phyloP scores from a whole-genome alignment of 2,113 vertebrate species.

The Tauraco erythrolophus region DNA sequence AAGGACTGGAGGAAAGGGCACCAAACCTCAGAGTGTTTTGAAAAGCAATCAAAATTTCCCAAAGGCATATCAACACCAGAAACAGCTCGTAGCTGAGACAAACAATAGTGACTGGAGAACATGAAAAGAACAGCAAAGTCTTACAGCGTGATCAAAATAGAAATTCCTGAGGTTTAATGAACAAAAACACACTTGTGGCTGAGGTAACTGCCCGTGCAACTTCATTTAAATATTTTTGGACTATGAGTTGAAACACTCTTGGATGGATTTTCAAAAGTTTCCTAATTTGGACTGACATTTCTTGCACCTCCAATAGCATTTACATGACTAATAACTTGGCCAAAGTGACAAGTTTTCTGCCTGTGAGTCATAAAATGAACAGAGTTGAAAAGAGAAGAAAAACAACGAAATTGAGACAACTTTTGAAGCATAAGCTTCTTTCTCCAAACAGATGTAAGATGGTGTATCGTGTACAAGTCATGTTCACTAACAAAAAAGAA shows the following conservation, averaged over 20 bases:
- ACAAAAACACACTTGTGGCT: not conserved
- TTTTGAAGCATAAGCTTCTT: not conserved
- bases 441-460: not conserved
- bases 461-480: not conserved
- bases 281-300: conserved; percentile 59
- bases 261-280: conserved; percentile 33
- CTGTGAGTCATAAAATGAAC: conserved; percentile 42
- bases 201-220: not conserved
- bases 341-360: not conserved
- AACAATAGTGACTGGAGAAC: not conserved
- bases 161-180: not conserved
- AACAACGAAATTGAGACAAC: not conserved
- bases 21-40: not conserved
- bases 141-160: not conserved
- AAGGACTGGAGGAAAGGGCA: not conserved
- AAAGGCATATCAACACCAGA: not conserved
- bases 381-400: not conserved
- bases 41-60: not conserved
- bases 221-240: conserved; percentile 36
- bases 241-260: not conserved
- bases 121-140: not conserved
- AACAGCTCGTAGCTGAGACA: not conserved
- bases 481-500: not conserved
- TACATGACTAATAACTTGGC: conserved; percentile 60
- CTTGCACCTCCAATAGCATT: conserved; percentile 45